Percentiles rank a stretch among this genome's conserved stretches.
Evolutionary conservation across 2,797 vertebrate species (phyloP).

Genomic region (Eleutherodactylus coqui): DNA sequence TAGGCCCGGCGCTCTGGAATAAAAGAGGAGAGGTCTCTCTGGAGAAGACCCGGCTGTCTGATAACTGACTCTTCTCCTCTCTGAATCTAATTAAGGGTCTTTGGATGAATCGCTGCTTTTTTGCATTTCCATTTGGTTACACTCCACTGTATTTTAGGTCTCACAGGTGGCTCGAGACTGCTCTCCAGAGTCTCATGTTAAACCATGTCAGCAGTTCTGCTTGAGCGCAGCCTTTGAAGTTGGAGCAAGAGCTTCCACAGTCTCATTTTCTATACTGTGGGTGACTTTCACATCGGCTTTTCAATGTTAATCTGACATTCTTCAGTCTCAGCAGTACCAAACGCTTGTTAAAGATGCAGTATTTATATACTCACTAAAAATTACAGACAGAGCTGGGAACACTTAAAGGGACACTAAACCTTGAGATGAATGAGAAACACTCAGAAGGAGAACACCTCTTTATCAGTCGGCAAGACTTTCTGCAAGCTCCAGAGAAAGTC

Average conservation of each 20-base stretch:
- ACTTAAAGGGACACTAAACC: conserved; percentile 35
- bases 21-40: conserved; percentile 60
- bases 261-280: conserved; percentile 47
- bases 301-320: conserved; percentile 52
- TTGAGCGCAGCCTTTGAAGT: not conserved
- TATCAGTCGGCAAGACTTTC: not conserved
- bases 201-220: conserved; percentile 44
- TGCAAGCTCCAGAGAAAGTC: not conserved
- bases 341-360: conserved; percentile 39
- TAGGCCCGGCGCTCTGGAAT: conserved; percentile 32
- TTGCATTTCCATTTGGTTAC: conserved; percentile 32
- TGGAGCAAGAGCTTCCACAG: conserved; percentile 13
- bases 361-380: conserved; percentile 53
- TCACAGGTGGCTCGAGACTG: conserved; percentile 43
- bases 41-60: conserved; percentile 61
- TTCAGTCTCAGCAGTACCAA: conserved; percentile 17
- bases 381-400: conserved; percentile 41
- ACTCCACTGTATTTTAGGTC: conserved; percentile 24
- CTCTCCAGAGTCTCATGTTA: conserved; percentile 20
- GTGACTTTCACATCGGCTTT: conserved; percentile 61
- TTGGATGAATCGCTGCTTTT: not conserved
- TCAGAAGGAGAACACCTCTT: conserved; percentile 13
- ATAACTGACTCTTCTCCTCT: conserved; percentile 20
- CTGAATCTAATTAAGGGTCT: conserved; percentile 46
- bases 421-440: conserved; percentile 1